A percentile compares a stretch with the other conserved stretches of the same genome.
These are phyloP conservation scores for Acrossocheilus wenchowensis DNA, from an alignment of 2,797 vertebrate species.

Conservation along the genomic window DNA sequence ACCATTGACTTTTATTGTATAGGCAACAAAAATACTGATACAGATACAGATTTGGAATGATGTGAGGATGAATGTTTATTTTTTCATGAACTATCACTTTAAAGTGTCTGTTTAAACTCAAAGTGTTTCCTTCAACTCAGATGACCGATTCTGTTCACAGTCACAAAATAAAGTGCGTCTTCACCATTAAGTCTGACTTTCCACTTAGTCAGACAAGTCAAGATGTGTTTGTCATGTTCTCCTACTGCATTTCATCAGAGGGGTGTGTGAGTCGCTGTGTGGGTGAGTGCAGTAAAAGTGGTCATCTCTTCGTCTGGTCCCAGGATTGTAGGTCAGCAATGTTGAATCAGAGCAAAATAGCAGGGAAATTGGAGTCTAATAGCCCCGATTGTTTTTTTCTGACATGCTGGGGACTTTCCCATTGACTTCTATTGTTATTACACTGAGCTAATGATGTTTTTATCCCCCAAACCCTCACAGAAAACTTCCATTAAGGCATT, in stretches of 20 bases:
- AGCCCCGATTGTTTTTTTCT: conserved; percentile 1
- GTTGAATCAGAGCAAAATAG: conserved; percentile 7
- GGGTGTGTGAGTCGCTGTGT: not conserved
- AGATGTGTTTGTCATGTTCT: conserved; percentile 31
- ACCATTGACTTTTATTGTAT: too few species aligned
- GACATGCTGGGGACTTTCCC: not conserved
- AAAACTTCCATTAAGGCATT: conserved; percentile 15
- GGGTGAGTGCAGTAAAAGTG: conserved; percentile 16
- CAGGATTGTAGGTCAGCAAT: not conserved
- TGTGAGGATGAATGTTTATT: too few species aligned
- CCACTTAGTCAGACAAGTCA: conserved; percentile 2
- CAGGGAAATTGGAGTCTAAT: not conserved
- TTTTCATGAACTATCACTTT: not conserved
- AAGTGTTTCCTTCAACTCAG: not conserved
- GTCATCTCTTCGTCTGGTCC: conserved; percentile 20
- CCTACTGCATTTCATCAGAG: conserved; percentile 14
- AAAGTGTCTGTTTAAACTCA: not conserved
- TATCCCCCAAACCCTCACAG: conserved; percentile 1
- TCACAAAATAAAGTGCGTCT: not conserved
- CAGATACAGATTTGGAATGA: too few species aligned
- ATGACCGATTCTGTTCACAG: not conserved
- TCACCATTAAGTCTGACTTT: conserved; percentile 21
- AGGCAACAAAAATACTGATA: too few species aligned
- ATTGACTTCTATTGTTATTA: conserved; percentile 4
- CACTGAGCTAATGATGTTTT: conserved; percentile 2